Evolutionary conservation across 2,113 vertebrate species (phyloP).

Genomic region (Tetraodon nigroviridis): DNA sequence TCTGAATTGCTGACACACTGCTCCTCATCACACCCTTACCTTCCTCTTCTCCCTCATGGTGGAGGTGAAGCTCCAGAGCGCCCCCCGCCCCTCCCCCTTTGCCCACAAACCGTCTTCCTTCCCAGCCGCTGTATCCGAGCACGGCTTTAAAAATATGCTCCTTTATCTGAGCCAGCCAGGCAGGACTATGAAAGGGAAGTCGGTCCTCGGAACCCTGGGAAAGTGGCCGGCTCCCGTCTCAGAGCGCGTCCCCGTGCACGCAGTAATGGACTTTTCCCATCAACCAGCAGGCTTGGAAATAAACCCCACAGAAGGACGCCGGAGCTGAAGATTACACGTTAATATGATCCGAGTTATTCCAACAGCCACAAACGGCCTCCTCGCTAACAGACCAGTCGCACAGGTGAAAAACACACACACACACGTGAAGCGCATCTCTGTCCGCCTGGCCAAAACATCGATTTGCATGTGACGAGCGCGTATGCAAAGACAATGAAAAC

Average conservation of each 20-base stretch:
- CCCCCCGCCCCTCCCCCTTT: conserved; percentile 40
- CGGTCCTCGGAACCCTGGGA: conserved; percentile 72
- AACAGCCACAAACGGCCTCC: conserved; percentile 34
- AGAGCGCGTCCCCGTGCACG: conserved; percentile 47
- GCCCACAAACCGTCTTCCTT: conserved; percentile 58
- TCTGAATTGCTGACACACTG: conserved; percentile 14
- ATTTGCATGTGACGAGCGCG: not conserved
- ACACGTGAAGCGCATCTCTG: not conserved
- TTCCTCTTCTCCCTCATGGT: conserved; percentile 23
- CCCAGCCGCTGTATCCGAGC: conserved; percentile 64
- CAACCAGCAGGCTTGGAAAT: conserved; percentile 64
- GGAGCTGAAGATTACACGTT: conserved; percentile 63
- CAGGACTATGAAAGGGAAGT: conserved; percentile 72
- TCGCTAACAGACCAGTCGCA: conserved; percentile 28
- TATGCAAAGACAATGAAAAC: conserved; percentile 16
- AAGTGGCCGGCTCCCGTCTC: conserved; percentile 65
- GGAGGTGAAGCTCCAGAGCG: conserved; percentile 51
- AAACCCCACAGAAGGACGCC: conserved; percentile 70
- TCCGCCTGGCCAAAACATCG: not conserved
- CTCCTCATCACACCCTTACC: conserved; percentile 1
- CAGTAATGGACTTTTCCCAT: conserved; percentile 50
- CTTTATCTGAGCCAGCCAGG: conserved; percentile 76
- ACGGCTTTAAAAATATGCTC: conserved; percentile 71
- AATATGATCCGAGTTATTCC: conserved; percentile 59
- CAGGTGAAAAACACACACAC: conserved; percentile 7